Base-by-base conservation (phyloP, 2,797 vertebrate species). In the Pterois miles region DNA sequence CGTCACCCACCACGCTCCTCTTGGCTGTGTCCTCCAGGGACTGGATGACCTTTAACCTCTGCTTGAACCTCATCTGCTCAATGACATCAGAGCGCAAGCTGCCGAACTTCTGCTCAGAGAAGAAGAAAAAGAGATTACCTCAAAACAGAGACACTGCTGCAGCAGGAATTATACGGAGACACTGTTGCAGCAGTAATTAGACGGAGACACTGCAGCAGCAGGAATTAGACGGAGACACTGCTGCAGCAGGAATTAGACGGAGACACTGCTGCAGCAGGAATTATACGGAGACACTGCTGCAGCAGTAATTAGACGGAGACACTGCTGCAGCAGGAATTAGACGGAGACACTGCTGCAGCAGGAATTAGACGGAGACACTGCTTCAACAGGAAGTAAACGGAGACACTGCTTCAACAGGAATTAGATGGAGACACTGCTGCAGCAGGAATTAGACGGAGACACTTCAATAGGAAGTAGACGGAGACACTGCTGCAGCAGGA, bases 31-130 rank as follows among this genome's bases (percentile, higher is more conserved):
- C 98, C 90, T 99, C 98, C 90, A 99, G 92, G 1, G 96, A 97
- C 94, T 99, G 98, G 83, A 99, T 99, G 89, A 99, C 98, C 91
- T 98, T 99, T 92, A 99, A 94, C 85, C 98, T 96, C 92, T 98
- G 98, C 78, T 97, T 99, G 90, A 99, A 99, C 75, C 98, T 96
- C 98, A 99, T 99, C 95, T 99, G 98, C 81, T 99, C 98, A 5
- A 99, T 98, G 82, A 96, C 96, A 22, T 98, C 96, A 3, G 97
- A 95, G 79, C 96, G 96, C 82, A 99, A 88, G 72, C 93, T 96
- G 89, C 96, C 96, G 6, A 97, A 99, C 93, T 96, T 98, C 98
- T 99, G 87, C 14, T 83, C 80, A 77, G 86, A 74, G 50, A 56
- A 74, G 23, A 67, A 80, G 18, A 59, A 59, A 52, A 2, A 2